Conservation (phyloP, 2,888 invertebrate genomes). For the Pristionchus exspectatus region DNA sequence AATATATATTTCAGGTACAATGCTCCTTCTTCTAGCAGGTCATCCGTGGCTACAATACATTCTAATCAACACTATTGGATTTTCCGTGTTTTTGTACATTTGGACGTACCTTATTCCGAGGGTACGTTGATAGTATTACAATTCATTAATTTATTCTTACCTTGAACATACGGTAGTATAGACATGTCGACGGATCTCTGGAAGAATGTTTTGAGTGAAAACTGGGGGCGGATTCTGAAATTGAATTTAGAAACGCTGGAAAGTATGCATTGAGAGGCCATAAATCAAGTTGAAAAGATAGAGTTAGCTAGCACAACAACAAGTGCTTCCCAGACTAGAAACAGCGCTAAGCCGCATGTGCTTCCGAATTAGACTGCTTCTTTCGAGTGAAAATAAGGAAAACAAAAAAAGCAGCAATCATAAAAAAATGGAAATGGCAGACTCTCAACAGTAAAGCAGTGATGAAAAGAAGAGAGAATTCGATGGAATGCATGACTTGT, state of each 20-base stretch:
- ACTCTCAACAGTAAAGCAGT: not conserved
- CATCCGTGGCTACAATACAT: conserved; percentile 35
- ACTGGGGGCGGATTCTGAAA: not conserved
- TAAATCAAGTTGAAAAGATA: not conserved
- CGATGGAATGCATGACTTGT: not conserved
- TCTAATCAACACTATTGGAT: conserved; percentile 11
- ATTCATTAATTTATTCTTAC: not conserved
- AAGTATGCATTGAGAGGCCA: not conserved
- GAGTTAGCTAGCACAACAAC: not conserved
- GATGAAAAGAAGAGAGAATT: not conserved
- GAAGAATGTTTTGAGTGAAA: not conserved
- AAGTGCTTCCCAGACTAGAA: not conserved
- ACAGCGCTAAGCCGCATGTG: not conserved
- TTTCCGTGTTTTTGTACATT: not conserved
- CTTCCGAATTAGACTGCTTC: not conserved
- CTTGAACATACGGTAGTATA: not conserved
- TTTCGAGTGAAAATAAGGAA: not conserved
- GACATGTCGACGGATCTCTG: not conserved
- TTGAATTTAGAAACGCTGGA: not conserved
- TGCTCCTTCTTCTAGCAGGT: not conserved
- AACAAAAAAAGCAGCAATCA: not conserved
- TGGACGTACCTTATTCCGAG: conserved; percentile 1
- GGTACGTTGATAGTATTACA: not conserved
- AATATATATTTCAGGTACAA: not conserved
- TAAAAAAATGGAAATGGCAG: not conserved